These are phyloP conservation scores for Anthoscopus minutus DNA, from an alignment of 2,113 vertebrate genomes.

Conservation along the genomic window DNA sequence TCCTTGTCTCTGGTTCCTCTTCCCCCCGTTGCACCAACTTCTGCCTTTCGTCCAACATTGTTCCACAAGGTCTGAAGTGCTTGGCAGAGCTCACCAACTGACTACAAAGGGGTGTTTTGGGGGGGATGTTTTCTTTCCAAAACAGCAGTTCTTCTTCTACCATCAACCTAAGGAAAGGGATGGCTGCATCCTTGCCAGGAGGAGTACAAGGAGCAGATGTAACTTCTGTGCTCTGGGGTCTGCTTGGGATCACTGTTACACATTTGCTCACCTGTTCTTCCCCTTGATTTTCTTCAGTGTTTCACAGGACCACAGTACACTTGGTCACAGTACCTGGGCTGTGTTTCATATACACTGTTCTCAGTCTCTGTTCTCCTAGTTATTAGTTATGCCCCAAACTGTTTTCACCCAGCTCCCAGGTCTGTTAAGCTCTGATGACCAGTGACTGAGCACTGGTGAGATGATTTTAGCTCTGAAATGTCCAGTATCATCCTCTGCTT, in stretches of 20 bases:
- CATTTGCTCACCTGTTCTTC: background rate
- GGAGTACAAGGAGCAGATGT: background rate
- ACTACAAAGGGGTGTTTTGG: background rate
- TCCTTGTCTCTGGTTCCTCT: background rate
- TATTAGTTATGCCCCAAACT: background rate
- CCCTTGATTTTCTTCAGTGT: background rate
- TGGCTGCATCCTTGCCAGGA: rapidly evolving
- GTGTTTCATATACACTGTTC: background rate
- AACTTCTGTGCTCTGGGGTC: background rate
- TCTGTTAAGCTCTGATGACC: background rate
- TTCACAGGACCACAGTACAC: background rate
- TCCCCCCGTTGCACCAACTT: background rate
- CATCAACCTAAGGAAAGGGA: background rate
- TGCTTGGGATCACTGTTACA: background rate
- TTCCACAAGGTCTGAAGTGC: background rate
- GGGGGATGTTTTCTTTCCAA: background rate
- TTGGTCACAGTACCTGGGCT: background rate
- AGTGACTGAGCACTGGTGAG: rapidly evolving
- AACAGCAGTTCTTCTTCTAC: background rate
- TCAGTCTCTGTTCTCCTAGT: background rate
- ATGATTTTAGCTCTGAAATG: background rate
- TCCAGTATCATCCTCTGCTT: background rate
- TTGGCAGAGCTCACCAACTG: background rate
- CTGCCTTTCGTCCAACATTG: background rate
- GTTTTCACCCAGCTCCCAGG: background rate